phyloP scores from a whole-genome alignment of 2,113 vertebrate genomes.

The Lipophrys pholis region DNA sequence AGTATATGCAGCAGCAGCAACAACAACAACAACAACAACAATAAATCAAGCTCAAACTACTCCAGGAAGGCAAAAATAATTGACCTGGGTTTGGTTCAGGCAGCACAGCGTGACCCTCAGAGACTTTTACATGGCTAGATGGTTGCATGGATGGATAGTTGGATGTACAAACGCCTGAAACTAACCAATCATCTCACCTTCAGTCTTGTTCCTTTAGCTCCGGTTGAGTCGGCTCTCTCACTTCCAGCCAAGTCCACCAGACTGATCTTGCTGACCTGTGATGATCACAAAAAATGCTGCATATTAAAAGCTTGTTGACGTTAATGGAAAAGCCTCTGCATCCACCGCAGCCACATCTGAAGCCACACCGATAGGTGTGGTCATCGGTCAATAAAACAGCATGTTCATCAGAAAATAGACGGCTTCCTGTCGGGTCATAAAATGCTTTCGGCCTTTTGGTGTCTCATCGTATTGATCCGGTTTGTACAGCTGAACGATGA shows the following conservation, averaged over 20 bases:
- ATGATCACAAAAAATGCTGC: not conserved
- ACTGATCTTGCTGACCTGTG: conserved; percentile 97
- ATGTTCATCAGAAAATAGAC: not conserved
- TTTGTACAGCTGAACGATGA: not conserved
- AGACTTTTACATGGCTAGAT: no score
- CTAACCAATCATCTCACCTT: conserved; percentile 85
- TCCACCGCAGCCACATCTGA: not conserved
- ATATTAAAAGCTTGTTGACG: not conserved
- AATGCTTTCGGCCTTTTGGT: conserved; percentile 3
- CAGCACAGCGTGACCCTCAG: no score
- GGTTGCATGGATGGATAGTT: no score
- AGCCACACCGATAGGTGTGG: not conserved
- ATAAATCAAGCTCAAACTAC: no score
- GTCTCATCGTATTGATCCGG: conserved; percentile 39
- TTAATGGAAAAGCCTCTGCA: not conserved
- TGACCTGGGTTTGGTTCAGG: no score
- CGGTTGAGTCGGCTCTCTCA: conserved; percentile 94
- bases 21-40: no score
- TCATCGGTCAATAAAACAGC: conserved; percentile 24
- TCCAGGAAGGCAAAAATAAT: no score
- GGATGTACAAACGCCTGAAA: not conserved
- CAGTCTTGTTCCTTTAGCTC: conserved; percentile 96
- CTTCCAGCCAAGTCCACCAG: conserved; percentile 97
- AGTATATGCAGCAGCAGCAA: no score
- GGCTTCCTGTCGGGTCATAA: conserved; percentile 4